A percentile compares a stretch with the other conserved stretches of the same genome.
Conservation (phyloP, 2,797 vertebrate genomes). For the Parotocinclus haroldoi region DNA sequence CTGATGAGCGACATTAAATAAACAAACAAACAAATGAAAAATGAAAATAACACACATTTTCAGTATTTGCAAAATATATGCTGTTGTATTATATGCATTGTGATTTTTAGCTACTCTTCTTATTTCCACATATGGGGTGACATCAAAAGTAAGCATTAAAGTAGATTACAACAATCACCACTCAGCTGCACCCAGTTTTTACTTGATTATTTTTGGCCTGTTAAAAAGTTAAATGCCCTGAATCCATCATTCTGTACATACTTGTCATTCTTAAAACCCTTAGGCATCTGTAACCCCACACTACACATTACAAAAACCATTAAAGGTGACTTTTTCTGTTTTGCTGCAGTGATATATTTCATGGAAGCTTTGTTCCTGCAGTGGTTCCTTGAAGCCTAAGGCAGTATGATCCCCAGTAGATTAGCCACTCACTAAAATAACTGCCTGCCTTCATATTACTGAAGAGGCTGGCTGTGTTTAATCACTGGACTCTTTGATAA, state of each 20-base stretch:
- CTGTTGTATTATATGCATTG: too few relatives aligned
- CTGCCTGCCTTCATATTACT: conserved; percentile 36
- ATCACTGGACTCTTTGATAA: conserved; percentile 32
- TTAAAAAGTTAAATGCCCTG: conserved; percentile 7
- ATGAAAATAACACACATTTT: too few relatives aligned
- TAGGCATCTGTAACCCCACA: not conserved
- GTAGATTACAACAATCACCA: not conserved
- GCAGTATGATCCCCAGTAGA: conserved; percentile 38
- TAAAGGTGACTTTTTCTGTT: not conserved
- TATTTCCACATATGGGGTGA: too few relatives aligned
- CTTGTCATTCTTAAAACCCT: conserved; percentile 3
- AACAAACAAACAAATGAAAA: too few relatives aligned
- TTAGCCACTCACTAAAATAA: conserved; percentile 44
- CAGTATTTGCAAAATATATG: too few relatives aligned
- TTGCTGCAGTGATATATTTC: conserved; percentile 21
- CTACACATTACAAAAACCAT: not conserved
- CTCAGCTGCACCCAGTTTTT: not conserved
- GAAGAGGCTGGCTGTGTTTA: conserved; percentile 38
- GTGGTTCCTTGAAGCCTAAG: conserved; percentile 36
- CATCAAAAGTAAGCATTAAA: too few relatives aligned
- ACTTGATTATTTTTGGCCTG: not conserved
- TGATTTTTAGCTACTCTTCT: too few relatives aligned
- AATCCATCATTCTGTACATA: conserved; percentile 11
- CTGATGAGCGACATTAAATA: too few relatives aligned
- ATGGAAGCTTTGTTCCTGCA: conserved; percentile 27